A percentile compares a stretch with the other conserved stretches of the same genome.
These are phyloP conservation scores for Xiphias gladius DNA, from an alignment of 2,113 vertebrate genomes.

Conservation along the genomic window DNA sequence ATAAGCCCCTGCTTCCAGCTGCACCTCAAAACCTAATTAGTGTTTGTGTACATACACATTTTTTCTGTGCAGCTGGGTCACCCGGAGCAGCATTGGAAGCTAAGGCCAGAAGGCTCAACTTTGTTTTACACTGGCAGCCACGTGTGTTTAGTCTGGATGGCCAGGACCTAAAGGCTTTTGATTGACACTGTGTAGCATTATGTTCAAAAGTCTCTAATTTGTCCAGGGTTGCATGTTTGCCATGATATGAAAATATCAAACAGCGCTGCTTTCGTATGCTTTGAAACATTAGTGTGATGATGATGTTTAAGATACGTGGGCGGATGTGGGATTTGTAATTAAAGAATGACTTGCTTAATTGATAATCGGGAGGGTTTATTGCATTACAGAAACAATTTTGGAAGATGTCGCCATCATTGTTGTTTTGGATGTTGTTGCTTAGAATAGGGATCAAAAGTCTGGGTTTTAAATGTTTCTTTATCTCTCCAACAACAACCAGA, in stretches of 20 bases:
- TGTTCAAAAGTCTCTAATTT: not conserved
- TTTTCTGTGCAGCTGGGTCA: not conserved
- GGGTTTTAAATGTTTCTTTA: not conserved
- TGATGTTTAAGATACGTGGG: not conserved
- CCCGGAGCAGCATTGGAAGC: not conserved
- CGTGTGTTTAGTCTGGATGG: not conserved
- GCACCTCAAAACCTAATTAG: conserved; percentile 32
- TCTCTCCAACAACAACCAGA: not conserved
- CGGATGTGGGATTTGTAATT: not conserved
- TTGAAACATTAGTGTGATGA: not conserved
- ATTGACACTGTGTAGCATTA: not conserved
- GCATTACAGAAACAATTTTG: not conserved
- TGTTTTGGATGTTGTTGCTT: not conserved
- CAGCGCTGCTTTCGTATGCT: not conserved
- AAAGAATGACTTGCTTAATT: not conserved
- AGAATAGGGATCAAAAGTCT: not conserved
- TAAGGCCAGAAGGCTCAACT: not conserved
- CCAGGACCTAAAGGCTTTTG: not conserved
- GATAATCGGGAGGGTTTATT: not conserved
- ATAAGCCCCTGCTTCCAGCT: conserved; percentile 25
- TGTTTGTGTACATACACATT: not conserved
- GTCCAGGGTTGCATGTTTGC: not conserved
- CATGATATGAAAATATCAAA: not conserved
- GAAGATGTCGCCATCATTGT: not conserved
- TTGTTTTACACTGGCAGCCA: not conserved